Conservation (phyloP, 2,797 vertebrate genomes). For the Smutsia gigantea region DNA sequence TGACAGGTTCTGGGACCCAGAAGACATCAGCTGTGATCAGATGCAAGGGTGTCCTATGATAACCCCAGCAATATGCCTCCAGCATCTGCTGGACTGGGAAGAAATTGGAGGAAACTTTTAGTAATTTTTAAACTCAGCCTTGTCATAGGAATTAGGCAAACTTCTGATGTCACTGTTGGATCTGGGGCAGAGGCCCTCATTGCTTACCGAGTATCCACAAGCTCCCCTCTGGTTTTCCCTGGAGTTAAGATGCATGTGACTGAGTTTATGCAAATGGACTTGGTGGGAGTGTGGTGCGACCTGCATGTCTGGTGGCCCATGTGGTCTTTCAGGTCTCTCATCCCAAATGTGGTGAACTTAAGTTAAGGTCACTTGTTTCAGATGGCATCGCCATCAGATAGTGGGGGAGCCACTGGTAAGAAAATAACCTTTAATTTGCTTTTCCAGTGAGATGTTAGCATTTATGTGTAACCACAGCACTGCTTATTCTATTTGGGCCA, state of each 20-base stretch:
- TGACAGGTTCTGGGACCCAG: not conserved
- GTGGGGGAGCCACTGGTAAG: not conserved
- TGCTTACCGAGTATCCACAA: not conserved
- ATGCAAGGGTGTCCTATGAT: not conserved
- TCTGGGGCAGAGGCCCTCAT: not conserved
- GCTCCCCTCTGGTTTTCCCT: not conserved
- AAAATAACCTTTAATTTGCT: not conserved
- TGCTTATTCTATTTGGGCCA: not conserved
- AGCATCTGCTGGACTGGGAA: not conserved
- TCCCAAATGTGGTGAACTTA: not conserved
- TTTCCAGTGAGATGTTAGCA: not conserved
- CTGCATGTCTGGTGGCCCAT: no score
- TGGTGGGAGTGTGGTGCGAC: not conserved
- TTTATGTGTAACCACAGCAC: not conserved
- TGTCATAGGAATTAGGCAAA: not conserved
- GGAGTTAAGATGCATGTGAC: not conserved
- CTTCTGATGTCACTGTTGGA: not conserved
- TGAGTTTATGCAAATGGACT: not conserved
- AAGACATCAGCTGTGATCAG: not conserved
- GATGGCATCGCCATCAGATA: not conserved
- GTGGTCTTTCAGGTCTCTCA: not conserved
- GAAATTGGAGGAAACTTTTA: not conserved
- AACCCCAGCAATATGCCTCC: not conserved
- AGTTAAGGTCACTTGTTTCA: not conserved
- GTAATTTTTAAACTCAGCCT: not conserved